Evolutionary conservation across 2,888 invertebrate species (phyloP), one percentile per base, ranked within the genome.

Genomic region (Amblyjoppa fuscipennis): DNA sequence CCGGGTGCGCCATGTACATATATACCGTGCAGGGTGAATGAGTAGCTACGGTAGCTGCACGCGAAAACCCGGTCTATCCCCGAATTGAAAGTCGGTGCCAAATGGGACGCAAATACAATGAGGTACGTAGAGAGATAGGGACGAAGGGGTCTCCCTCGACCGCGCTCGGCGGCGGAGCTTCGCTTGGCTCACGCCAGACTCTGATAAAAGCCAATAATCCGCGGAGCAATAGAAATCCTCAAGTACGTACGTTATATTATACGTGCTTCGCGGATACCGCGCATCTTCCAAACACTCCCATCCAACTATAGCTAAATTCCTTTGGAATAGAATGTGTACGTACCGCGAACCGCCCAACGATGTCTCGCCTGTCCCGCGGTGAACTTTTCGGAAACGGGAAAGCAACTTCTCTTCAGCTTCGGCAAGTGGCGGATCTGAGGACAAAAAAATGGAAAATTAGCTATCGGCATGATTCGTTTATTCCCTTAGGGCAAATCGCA

Each of bases 131-230:
- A 69, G 81, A 77, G 61, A 74, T 49, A 73, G 49, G 74, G 68
- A 76, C 64, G 78, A 74, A 84, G 83, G 85, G 75, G 84, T 83
- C 16, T 68, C 56, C 73, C 41, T 64, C 51, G 31, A 59, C 61
- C 53, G 49, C 38, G 49, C 69, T 59, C 77, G 59, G 61, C 51
- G 61, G 59, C 49, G 77, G 78, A 78, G 87, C 84, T 88, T 83
- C 83, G 83, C 90, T 92, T 92, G 92, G 92, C 92, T 89, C 89
- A 89, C 89, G 89, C 87, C 89, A 86, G 89, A 84, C 89, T 88
- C 89, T 88, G 92, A 91, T 92, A 92, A 92, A 92, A 91, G 92
- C 91, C 92, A 92, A 92, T 92, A 92, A 92, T 92, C 91, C 90
- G 84, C 87, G 81, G 82, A 88, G 89, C 90, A 89, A 92, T 91